These are phyloP conservation scores for Uloborus diversus DNA, from an alignment of 1,140 invertebrate species.

Conservation along the genomic window DNA sequence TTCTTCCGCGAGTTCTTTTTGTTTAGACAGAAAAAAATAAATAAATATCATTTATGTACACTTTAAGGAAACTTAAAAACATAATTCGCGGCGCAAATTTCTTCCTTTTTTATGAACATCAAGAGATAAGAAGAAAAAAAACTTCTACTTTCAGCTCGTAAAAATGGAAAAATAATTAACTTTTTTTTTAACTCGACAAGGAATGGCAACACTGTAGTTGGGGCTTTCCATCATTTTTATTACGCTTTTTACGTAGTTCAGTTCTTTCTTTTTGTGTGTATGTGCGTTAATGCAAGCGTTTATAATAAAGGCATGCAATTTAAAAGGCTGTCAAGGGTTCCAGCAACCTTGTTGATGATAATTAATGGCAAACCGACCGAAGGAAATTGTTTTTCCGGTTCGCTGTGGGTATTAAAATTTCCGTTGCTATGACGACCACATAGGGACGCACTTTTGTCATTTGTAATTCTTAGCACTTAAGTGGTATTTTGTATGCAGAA, in stretches of 20 bases:
- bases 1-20: constrained; percentile 19
- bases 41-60: constrained; percentile 51
- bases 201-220: constrained; percentile 36
- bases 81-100: constrained; percentile 37
- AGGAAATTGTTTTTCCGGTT: constrained; percentile 47
- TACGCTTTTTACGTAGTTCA: constrained; percentile 43
- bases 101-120: background rate
- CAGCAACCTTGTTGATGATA: constrained; percentile 49
- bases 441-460: background rate
- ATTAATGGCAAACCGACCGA: constrained; percentile 47
- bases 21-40: background rate
- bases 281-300: constrained; percentile 45
- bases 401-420: constrained; percentile 36
- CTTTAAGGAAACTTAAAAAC: constrained; percentile 48
- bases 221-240: constrained; percentile 48
- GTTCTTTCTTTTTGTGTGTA: constrained; percentile 7
- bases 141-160: constrained; percentile 22
- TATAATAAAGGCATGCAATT: constrained; percentile 48
- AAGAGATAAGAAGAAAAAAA: constrained; percentile 14
- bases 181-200: constrained; percentile 37
- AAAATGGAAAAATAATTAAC: constrained; percentile 55
- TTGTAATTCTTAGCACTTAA: constrained; percentile 5
- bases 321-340: constrained; percentile 43
- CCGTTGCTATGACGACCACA: constrained; percentile 15
- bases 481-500: too few species aligned